Conservation (phyloP, 2,113 vertebrate genomes). For the Pomatorhinus ruficollis region DNA sequence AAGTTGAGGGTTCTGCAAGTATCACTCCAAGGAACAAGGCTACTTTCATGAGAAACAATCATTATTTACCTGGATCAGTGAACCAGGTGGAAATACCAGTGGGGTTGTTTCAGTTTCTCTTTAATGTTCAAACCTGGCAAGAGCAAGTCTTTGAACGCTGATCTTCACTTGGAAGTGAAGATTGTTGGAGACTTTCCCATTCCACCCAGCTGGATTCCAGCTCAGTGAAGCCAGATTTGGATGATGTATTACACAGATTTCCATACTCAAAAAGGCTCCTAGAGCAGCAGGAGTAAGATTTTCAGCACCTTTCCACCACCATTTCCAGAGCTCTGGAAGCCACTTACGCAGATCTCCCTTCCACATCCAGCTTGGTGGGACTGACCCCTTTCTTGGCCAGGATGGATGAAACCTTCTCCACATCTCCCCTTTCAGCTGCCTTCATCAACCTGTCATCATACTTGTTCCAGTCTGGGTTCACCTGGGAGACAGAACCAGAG, state of each 20-base stretch:
- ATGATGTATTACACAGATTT: accelerated
- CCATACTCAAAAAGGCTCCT: too few relatives aligned
- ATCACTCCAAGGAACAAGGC: neutral
- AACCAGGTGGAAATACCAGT: neutral
- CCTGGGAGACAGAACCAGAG: slow-evolving; percentile 1
- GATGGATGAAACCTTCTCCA: slow-evolving; percentile 90
- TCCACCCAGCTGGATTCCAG: neutral
- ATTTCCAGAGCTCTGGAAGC: accelerated
- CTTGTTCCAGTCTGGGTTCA: slow-evolving; percentile 95
- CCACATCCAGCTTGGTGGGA: slow-evolving; percentile 91
- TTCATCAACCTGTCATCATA: slow-evolving; percentile 98
- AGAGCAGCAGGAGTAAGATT: neutral
- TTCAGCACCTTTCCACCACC: neutral
- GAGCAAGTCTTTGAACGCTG: neutral
- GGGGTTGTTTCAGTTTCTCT: neutral
- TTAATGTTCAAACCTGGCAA: neutral
- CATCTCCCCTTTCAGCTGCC: slow-evolving; percentile 92
- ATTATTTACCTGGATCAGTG: neutral
- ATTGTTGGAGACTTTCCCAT: neutral
- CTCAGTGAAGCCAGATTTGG: accelerated
- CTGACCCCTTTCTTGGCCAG: slow-evolving; percentile 92
- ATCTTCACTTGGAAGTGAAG: neutral
- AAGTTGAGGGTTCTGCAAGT: neutral
- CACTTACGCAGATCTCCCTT: slow-evolving; percentile 96
- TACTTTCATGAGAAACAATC: neutral